Evolutionary conservation across 2,113 vertebrate species (phyloP).

Genomic region (Solea solea): DNA sequence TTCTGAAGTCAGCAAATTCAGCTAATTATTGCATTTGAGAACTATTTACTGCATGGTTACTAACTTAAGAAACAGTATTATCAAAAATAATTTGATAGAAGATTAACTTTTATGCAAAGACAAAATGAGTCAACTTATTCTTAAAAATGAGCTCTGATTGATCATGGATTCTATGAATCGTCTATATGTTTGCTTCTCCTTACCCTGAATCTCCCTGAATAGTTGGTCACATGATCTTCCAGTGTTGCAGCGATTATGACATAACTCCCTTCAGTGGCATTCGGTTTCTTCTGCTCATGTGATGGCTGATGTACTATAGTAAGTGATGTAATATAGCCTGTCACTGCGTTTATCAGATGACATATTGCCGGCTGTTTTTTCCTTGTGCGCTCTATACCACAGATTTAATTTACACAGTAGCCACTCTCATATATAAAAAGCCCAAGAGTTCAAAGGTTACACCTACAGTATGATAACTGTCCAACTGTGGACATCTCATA

Average conservation of each 20-base stretch:
- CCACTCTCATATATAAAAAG: constrained; percentile 18
- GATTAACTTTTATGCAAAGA: background rate
- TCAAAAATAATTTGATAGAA: too few species aligned
- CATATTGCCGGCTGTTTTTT: background rate
- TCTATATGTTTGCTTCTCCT: background rate
- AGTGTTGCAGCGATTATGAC: background rate
- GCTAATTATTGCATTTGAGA: too few species aligned
- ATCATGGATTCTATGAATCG: background rate
- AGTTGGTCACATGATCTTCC: background rate
- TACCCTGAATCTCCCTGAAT: background rate
- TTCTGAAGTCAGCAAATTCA: too few species aligned
- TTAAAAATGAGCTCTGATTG: background rate
- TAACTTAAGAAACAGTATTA: too few species aligned
- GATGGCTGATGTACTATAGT: background rate
- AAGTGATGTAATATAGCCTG: background rate
- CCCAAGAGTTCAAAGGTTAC: constrained; percentile 45
- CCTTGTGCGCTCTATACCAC: background rate
- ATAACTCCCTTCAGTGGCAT: background rate
- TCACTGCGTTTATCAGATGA: constrained; percentile 11
- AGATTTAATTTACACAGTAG: constrained; percentile 8
- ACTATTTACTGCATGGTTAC: too few species aligned
- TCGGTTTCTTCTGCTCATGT: background rate
- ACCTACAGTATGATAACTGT: constrained; percentile 40
- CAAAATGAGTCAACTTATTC: background rate
- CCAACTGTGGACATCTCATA: constrained; percentile 30